Evolutionary conservation across 2,797 vertebrate genomes (phyloP), one percentile per base, ranked within the genome.

Genomic region (Tokudaia muenninki): DNA sequence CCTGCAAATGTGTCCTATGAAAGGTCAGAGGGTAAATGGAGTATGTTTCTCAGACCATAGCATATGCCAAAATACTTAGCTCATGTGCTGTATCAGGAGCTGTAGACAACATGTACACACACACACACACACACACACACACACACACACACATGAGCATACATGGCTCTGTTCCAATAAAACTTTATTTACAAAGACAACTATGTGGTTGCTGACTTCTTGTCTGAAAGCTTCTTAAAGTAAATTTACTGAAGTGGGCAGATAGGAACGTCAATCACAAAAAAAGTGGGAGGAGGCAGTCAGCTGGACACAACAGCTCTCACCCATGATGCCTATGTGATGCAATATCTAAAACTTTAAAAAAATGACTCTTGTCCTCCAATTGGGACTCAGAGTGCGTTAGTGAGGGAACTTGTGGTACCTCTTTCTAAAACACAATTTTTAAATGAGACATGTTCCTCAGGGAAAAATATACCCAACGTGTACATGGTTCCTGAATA

Each of bases 391-490:
- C 52, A 67, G 11, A 24, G 41, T 61, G 79, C 44, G 8, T 59
- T 34, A 44, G 47, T 77, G 55, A 67, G 37, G 94, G 9, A 94
- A 88, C 1, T 44, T 91, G 81, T 70, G 90, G 29, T 31, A 34
- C 14, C 61, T 90, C 16, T 12, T 81, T 92, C 95, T 75, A 87
- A 96, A 95, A 81, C 34, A 50, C 31, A 84, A 63, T 34, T 81
- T 94, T 72, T 84, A 94, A 92, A 63, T 88, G 47, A 1, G 21
- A 12, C 34, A 26, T 88, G 37, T 52, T 91, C 34, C 77, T 80
- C 8, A 90, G 67, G 37, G 59, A 94, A 93, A 90, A 52, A 31
- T 4, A 83, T 10, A 52, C 19, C 47, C 37, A 21, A 57, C 81
- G n/a, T 86, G 44, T 86, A 7, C 29, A 19, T 90, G 24, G 70